Evolutionary conservation across 1,140 invertebrate genomes (phyloP).

Genomic region (Drosophila bocki): DNA sequence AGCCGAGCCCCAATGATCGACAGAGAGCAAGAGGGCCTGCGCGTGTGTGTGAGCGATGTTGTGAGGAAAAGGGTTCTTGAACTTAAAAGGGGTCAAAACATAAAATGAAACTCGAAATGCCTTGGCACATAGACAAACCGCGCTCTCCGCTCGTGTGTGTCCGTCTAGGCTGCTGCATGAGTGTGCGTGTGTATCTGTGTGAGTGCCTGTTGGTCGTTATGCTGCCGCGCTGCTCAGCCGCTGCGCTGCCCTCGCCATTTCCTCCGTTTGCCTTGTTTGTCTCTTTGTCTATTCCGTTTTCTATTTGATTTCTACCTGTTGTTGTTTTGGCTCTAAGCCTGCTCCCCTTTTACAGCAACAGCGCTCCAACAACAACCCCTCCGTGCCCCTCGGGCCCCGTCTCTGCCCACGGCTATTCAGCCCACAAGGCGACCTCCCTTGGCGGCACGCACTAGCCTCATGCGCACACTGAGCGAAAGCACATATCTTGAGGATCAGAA

Average conservation of each 20-base stretch:
- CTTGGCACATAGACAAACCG: slow-evolving; percentile 81
- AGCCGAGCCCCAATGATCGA: slow-evolving; percentile 53
- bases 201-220: slow-evolving; percentile 61
- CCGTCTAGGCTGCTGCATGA: slow-evolving; percentile 16
- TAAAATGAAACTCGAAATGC: slow-evolving; percentile 83
- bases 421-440: slow-evolving; percentile 16
- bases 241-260: slow-evolving; percentile 58
- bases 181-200: slow-evolving; percentile 21
- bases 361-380: slow-evolving; percentile 8
- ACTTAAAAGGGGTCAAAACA: slow-evolving; percentile 84
- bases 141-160: slow-evolving; percentile 55
- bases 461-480: slow-evolving; percentile 25
- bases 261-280: slow-evolving; percentile 61
- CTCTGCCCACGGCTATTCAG: not conserved
- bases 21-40: slow-evolving; percentile 54
- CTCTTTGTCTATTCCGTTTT: slow-evolving; percentile 81
- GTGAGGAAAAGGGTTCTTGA: slow-evolving; percentile 82
- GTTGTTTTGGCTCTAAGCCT: slow-evolving; percentile 76
- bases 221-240: slow-evolving; percentile 55
- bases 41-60: slow-evolving; percentile 31
- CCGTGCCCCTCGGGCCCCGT: slow-evolving; percentile 1
- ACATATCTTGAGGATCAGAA: not conserved
- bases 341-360: slow-evolving; percentile 65
- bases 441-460: slow-evolving; percentile 54
- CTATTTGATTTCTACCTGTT: slow-evolving; percentile 84